Conservation (phyloP, 2,113 vertebrate species). For the Uropsilus gracilis region DNA sequence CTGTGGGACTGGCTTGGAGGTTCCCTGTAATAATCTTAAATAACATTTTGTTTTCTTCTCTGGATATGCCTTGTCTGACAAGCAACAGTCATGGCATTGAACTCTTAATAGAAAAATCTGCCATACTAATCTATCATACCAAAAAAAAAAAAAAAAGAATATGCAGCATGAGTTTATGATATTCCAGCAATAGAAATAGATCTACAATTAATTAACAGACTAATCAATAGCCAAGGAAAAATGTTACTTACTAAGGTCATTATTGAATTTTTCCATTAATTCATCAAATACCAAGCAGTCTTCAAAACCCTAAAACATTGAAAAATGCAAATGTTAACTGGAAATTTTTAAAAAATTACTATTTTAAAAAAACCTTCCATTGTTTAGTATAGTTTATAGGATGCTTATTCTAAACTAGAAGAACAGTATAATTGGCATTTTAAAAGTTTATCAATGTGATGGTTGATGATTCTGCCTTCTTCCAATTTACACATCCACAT, state of each 20-base stretch:
- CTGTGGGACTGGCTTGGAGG: no score
- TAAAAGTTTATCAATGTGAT: neutral
- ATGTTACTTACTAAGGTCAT: slow-evolving; percentile 92
- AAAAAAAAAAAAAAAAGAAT: neutral
- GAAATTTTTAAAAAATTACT: neutral
- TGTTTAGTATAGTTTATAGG: neutral
- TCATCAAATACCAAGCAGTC: slow-evolving; percentile 97
- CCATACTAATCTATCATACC: no score
- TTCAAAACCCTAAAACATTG: slow-evolving; percentile 93
- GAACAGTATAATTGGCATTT: neutral
- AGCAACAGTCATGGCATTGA: neutral
- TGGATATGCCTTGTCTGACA: neutral
- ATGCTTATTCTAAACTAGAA: neutral
- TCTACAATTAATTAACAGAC: neutral
- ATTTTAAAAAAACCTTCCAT: neutral
- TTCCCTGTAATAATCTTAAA: no score
- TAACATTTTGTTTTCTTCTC: neutral
- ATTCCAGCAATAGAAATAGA: neutral
- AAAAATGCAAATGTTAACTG: neutral
- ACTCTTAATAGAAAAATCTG: neutral
- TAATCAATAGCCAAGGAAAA: neutral
- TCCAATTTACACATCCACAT: neutral
- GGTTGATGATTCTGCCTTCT: neutral
- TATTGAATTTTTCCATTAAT: slow-evolving; percentile 92
- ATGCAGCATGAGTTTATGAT: neutral